phyloP scores from a whole-genome alignment of 2,888 invertebrate genomes.

The Heliconius ismenius region DNA sequence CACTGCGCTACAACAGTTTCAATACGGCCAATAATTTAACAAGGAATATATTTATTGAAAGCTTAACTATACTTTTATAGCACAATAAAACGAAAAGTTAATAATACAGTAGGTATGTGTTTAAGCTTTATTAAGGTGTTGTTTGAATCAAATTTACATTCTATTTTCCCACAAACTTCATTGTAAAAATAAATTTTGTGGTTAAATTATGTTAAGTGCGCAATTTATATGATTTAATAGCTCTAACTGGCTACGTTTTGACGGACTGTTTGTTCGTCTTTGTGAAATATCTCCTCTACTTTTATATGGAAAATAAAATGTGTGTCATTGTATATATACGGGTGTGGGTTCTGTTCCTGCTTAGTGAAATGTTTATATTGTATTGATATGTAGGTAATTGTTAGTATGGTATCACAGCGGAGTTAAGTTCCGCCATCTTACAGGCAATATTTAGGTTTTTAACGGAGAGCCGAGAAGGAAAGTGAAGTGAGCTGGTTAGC shows the following conservation, averaged over 20 bases:
- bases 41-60: too few species aligned
- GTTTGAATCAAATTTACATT: constrained; percentile 11
- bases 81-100: neutral
- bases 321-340: too few species aligned
- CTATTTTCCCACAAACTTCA: constrained; percentile 6
- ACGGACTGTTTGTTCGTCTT: neutral
- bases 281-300: neutral
- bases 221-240: constrained; percentile 24
- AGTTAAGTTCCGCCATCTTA: too few species aligned
- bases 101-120: neutral
- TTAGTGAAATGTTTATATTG: too few species aligned
- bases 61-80: neutral
- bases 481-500: too few species aligned
- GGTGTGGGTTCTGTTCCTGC: too few species aligned
- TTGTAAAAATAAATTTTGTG: constrained; percentile 8
- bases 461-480: too few species aligned
- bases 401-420: too few species aligned
- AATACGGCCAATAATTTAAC: neutral
- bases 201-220: constrained; percentile 22
- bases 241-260: constrained; percentile 6
- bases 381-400: too few species aligned
- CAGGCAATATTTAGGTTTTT: too few species aligned
- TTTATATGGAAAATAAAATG: too few species aligned
- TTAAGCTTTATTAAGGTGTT: constrained; percentile 9
- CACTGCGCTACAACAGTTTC: neutral